Conservation (phyloP, 2,888 invertebrate genomes). For the Abrostola triplasia region DNA sequence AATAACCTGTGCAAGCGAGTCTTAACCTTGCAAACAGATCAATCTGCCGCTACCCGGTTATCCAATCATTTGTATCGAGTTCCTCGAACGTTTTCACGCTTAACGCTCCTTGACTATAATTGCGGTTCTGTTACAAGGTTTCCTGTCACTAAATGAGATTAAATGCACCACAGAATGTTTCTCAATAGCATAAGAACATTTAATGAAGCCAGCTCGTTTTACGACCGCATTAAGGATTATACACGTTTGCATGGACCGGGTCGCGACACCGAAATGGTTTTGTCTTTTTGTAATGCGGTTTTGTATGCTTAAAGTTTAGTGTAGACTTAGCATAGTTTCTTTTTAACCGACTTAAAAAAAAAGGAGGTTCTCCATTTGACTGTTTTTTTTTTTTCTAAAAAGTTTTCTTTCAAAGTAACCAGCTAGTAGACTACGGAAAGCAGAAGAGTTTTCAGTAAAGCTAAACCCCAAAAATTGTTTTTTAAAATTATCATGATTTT, state of each 20-base stretch:
- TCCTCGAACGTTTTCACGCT: slow-evolving; percentile 11
- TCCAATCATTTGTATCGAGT: not conserved
- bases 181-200: slow-evolving; percentile 76
- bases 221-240: slow-evolving; percentile 39
- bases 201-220: slow-evolving; percentile 67
- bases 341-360: no score
- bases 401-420: no score
- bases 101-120: slow-evolving; percentile 66
- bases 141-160: slow-evolving; percentile 84
- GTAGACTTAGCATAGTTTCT: not conserved
- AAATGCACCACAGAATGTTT: slow-evolving; percentile 73
- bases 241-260: slow-evolving; percentile 25
- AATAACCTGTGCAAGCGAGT: not conserved
- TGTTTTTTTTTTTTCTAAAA: not conserved
- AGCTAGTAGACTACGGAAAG: no score
- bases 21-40: slow-evolving; percentile 4
- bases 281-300: not conserved
- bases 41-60: not conserved
- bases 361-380: no score
- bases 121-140: slow-evolving; percentile 72
- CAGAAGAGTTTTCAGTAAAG: no score
- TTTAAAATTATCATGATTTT: no score
- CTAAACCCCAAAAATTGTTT: no score
- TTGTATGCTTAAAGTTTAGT: no score
- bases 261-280: not conserved